These are phyloP conservation scores for Panopea generosa DNA, from an alignment of 2,888 invertebrate genomes.

Conservation along the genomic window DNA sequence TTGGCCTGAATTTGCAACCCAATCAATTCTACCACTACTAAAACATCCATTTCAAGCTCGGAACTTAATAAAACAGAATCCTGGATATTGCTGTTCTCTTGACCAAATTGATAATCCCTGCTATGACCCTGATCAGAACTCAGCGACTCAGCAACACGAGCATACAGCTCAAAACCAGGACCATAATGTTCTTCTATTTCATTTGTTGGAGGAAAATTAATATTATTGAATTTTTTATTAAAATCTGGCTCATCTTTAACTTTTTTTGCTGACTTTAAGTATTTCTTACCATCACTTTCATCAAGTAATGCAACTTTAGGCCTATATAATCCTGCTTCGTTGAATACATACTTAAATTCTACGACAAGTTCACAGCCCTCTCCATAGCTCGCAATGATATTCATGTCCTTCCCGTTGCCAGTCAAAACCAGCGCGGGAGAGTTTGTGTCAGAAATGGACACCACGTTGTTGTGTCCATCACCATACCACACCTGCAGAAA, in stretches of 20 bases:
- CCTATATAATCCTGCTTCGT: constrained; percentile 63
- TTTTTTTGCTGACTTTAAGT: constrained; percentile 20
- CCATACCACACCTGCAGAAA: constrained; percentile 72
- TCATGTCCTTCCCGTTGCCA: constrained; percentile 64
- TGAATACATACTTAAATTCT: constrained; percentile 71
- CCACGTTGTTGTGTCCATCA: constrained; percentile 63
- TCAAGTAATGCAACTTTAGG: constrained; percentile 58
- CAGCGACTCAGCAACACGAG: no score
- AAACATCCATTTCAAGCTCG: constrained; percentile 20
- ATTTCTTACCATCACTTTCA: constrained; percentile 16
- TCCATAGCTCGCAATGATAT: constrained; percentile 75
- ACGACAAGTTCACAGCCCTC: constrained; percentile 72
- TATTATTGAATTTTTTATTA: no score
- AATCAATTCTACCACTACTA: constrained; percentile 33
- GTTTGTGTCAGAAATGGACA: constrained; percentile 68
- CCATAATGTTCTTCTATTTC: no score
- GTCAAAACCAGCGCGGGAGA: constrained; percentile 58
- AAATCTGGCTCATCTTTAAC: no score
- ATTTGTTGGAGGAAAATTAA: no score
- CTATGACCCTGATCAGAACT: no score
- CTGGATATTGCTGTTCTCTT: no score
- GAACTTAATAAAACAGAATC: background rate
- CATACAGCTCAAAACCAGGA: no score
- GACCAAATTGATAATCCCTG: no score
- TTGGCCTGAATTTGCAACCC: constrained; percentile 27